Percentiles rank a stretch among this genome's conserved stretches.
phyloP scores from a whole-genome alignment of 2,888 invertebrate species.

The Lapara coniferarum region DNA sequence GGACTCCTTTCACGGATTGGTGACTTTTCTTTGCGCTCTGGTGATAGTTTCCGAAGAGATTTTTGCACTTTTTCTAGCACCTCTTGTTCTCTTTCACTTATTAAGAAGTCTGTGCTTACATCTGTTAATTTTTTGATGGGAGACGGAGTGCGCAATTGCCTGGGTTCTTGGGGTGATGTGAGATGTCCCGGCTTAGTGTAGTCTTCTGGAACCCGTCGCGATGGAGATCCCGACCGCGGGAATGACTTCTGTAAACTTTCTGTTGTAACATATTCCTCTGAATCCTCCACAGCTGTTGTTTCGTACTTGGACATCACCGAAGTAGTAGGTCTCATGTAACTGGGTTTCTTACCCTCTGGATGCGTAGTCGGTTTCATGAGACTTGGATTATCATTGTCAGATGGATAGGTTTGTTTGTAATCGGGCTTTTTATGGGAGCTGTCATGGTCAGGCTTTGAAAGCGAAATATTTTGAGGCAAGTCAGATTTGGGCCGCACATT shows the following conservation, averaged over 20 bases:
- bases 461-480: background rate
- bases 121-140: constrained; percentile 53
- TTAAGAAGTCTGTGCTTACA: constrained; percentile 54
- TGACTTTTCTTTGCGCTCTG: constrained; percentile 61
- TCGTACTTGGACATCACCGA: constrained; percentile 39
- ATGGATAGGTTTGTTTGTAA: constrained; percentile 27
- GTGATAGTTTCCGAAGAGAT: constrained; percentile 70
- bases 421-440: constrained; percentile 19
- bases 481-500: constrained; percentile 7
- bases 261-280: constrained; percentile 34
- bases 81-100: constrained; percentile 69
- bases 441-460: constrained; percentile 10
- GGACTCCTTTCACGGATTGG: constrained; percentile 61
- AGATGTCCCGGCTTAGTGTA: constrained; percentile 30
- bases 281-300: constrained; percentile 35
- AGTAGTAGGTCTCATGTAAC: constrained; percentile 32
- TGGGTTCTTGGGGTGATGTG: constrained; percentile 41
- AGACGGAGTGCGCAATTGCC: constrained; percentile 48
- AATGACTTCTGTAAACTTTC: constrained; percentile 31
- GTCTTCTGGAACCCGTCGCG: constrained; percentile 33
- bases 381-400: constrained; percentile 33
- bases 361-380: constrained; percentile 21
- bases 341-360: constrained; percentile 24
- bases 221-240: constrained; percentile 37
- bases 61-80: constrained; percentile 69